Base-by-base conservation (phyloP, 1,140 invertebrate genomes). In the Vanessa tameamea region DNA sequence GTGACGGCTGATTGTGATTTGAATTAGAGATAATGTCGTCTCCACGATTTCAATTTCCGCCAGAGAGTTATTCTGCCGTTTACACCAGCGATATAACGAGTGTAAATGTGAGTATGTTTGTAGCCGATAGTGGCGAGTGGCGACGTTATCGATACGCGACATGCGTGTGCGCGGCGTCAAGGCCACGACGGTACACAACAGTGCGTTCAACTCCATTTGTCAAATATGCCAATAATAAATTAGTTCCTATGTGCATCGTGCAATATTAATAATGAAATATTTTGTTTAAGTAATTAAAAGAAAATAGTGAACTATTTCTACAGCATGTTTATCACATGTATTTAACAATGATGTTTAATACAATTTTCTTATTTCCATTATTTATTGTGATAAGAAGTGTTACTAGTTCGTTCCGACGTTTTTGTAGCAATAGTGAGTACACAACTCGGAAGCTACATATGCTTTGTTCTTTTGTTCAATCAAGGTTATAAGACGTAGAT, bases 11-110 rank as follows among this genome's bases (percentile, higher is more conserved):
- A 74, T 72, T 74, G 78, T 80, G 78, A 72, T 68, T 78, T 82
- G 78, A 72, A 64, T 72, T 77, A 61, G 73, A 73, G 37, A 43
- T 43, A 75, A 90, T 87, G 87, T 83, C 87, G 72, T 77, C 82
- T 69, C 74, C 79, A 20, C 74, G 59, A 76, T 92, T 90, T 78
- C 87, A 81, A 75, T 92, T 92, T 72, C 90, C 90, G 47, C 90
- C 90, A 74, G 87, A 90, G 80, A 91, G 86, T 69, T 92, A 89
- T 80, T 92, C 90, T 43, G 89, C 88, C 64, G 84, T 92, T 77
- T 92, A 90, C 80, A 85, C 75, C 76, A 74, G 65, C 79, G 90
- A 89, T 73, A 83, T 82, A 77, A 72, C 78, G 51, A 80, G 76
- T 83, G 83, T 83, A 74, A 90, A 89, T 85, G 90, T 92, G 82